Evolutionary conservation across 2,888 invertebrate genomes (phyloP), one percentile per base, ranked within the genome.

Genomic region (Elmis aenea): DNA sequence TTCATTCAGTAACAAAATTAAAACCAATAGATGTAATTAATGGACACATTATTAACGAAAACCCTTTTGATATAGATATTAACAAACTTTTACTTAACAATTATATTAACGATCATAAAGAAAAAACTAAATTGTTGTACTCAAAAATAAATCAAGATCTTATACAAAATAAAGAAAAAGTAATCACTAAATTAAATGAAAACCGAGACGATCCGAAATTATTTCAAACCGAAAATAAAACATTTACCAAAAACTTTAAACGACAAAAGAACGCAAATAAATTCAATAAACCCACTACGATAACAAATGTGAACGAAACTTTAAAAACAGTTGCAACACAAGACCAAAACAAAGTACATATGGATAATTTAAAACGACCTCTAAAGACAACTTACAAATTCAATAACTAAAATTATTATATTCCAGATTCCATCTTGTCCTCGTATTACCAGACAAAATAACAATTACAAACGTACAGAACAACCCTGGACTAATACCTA

Each of bases 401-500:
- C n/a, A 24, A 24, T n/a, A 24, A 24, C 5, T 24, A 24, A 24
- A n/a, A 6, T n/a, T 24, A 24, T n/a, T n/a, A n/a, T n/a, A 24
- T 24, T 24, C 5, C 25, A 24, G 25, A 24, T 11, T 24, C 9
- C n/a, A 5, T 9, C 5, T 24, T 24, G 25, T 9, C 5, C 5
- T 24, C 25, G 25, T 5, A 24, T 5, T 9, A n/a, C 11, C 5
- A 11, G 25, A 9, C 5, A 24, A 11, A 24, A 24, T 24, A 9
- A 24, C 25, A 11, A 9, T 24, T 6, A n/a, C 5, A 24, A 24
- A 5, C 5, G 5, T 24, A 24, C 5, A 24, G n/a, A 18, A 41
- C 16, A 39, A 3, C 27, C 22, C 35, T 25, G 39, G 39, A 2
- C 9, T 38, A 30, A 11, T 39, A 10, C 35, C 39, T 5, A 9